phyloP scores from a whole-genome alignment of 2,888 invertebrate species.

The Synergus laeviventris region DNA sequence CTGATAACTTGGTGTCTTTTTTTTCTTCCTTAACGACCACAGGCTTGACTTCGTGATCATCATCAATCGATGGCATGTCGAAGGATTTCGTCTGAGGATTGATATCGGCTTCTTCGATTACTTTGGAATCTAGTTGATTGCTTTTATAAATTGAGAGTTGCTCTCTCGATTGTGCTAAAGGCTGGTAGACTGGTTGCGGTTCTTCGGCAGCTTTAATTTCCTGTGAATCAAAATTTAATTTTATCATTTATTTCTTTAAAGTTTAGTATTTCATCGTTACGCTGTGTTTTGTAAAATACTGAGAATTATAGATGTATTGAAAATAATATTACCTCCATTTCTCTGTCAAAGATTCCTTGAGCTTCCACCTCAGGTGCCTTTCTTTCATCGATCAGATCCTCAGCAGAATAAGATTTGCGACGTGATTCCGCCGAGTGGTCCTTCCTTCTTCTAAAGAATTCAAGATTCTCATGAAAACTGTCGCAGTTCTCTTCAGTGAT shows the following conservation, averaged over 20 bases:
- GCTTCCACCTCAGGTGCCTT: neutral
- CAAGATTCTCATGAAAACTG: conserved; percentile 72
- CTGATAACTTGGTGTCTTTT: conserved; percentile 47
- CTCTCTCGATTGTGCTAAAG: neutral
- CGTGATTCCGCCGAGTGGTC: conserved; percentile 56
- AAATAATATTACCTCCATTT: neutral
- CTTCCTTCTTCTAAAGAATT: conserved; percentile 68
- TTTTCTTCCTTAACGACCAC: conserved; percentile 60
- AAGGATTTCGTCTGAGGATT: conserved; percentile 65
- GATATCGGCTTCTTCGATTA: conserved; percentile 30
- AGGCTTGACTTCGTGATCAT: conserved; percentile 65
- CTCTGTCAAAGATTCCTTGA: neutral
- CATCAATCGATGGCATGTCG: conserved; percentile 72
- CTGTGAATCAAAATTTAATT: neutral
- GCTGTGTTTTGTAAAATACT: too few relatives aligned
- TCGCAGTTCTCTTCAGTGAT: conserved; percentile 73
- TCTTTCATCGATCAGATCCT: conserved; percentile 40
- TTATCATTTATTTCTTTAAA: neutral
- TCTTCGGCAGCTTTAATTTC: neutral
- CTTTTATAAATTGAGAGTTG: conserved; percentile 17
- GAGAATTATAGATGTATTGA: neutral
- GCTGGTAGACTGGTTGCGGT: neutral
- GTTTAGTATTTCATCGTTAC: neutral
- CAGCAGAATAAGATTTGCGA: conserved; percentile 51
- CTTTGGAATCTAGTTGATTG: neutral